phyloP scores from a whole-genome alignment of 2,888 invertebrate species.

The Macrophya annulata region DNA sequence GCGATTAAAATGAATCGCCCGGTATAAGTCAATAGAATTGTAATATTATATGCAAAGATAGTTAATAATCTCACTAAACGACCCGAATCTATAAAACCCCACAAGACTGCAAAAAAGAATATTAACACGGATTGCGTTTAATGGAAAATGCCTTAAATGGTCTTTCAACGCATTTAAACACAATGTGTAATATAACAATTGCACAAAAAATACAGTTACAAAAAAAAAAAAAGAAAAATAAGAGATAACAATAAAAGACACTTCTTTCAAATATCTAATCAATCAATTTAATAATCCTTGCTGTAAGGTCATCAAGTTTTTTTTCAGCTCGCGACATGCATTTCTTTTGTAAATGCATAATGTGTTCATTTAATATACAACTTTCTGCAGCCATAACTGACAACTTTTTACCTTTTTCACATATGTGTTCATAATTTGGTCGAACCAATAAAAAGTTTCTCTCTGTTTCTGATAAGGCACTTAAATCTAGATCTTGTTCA shows the following conservation, averaged over 20 bases:
- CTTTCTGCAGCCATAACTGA: slow-evolving; percentile 59
- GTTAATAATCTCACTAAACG: slow-evolving; percentile 2
- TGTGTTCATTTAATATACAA: slow-evolving; percentile 57
- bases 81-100: slow-evolving; percentile 3
- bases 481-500: slow-evolving; percentile 65
- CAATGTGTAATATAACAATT: slow-evolving; percentile 30
- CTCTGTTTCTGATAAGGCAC: slow-evolving; percentile 65
- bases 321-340: slow-evolving; percentile 63
- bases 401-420: slow-evolving; percentile 63
- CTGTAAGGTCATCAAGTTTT: slow-evolving; percentile 59
- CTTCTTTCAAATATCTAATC: slow-evolving; percentile 24
- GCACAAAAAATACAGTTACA: background rate
- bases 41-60: slow-evolving; percentile 23
- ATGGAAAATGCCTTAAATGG: background rate
- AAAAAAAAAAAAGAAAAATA: slow-evolving; percentile 13
- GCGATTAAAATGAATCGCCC: too few relatives aligned
- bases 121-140: background rate
- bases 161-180: background rate
- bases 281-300: slow-evolving; percentile 61
- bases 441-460: slow-evolving; percentile 64
- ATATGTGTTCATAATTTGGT: slow-evolving; percentile 68
- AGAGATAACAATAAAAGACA: background rate
- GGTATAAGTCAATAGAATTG: slow-evolving; percentile 32
- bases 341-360: slow-evolving; percentile 61
- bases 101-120: background rate